These are phyloP conservation scores for Natrix natrix DNA, from an alignment of 2,797 vertebrate genomes.

Conservation along the genomic window DNA sequence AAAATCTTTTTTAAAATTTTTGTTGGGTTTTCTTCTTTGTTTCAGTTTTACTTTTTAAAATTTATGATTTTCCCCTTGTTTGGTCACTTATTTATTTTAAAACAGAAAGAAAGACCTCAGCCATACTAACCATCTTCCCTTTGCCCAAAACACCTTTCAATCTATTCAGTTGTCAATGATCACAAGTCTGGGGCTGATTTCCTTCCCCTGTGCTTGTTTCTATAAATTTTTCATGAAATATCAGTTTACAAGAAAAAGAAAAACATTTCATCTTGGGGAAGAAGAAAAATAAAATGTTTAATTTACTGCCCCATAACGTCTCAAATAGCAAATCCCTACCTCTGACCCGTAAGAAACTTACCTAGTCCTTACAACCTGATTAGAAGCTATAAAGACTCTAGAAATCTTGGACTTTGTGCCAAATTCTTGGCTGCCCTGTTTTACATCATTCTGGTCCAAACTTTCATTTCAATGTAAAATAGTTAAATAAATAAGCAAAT, in stretches of 20 bases:
- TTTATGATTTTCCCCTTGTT: constrained; percentile 10
- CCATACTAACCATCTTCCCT: neutral
- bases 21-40: constrained; percentile 40
- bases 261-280: neutral
- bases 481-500: neutral
- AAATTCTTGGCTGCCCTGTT: neutral
- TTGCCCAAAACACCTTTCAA: constrained; percentile 10
- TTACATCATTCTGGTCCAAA: neutral
- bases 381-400: neutral
- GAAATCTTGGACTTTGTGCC: neutral
- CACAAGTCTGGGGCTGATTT: neutral
- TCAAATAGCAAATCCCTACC: neutral
- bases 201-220: constrained; percentile 4
- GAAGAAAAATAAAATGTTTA: neutral
- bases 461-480: neutral
- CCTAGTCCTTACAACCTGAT: neutral
- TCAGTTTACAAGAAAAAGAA: neutral
- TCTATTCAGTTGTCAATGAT: neutral
- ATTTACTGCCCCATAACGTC: neutral
- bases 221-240: neutral
- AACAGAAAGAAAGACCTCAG: constrained; percentile 1
- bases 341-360: neutral
- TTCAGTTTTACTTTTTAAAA: constrained; percentile 31
- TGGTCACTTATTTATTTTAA: neutral
- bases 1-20: constrained; percentile 71